Evolutionary conservation across 2,888 invertebrate genomes (phyloP).

Genomic region (Conistra vaccinii): DNA sequence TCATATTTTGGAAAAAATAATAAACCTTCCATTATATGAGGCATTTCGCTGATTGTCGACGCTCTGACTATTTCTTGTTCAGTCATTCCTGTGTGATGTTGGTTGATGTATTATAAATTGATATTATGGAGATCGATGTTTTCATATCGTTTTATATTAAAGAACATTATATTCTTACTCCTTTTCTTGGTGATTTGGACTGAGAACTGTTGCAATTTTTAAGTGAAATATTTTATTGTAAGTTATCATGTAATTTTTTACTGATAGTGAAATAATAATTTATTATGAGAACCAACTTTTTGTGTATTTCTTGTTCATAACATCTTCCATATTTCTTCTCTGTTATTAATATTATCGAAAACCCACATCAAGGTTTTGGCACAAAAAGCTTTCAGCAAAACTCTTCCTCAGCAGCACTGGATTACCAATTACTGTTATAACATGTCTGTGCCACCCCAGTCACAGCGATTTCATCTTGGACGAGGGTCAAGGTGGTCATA

Average conservation of each 20-base stretch:
- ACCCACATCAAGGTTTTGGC: background rate
- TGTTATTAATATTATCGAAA: no score
- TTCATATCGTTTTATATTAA: slow-evolving; percentile 75
- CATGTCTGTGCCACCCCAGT: no score
- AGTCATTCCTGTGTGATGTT: slow-evolving; percentile 59
- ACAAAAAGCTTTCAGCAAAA: background rate
- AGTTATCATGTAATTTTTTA: no score
- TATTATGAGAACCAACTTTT: slow-evolving; percentile 65
- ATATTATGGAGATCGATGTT: slow-evolving; percentile 67
- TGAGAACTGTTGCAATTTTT: background rate
- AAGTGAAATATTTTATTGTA: no score
- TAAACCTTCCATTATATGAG: slow-evolving; percentile 57
- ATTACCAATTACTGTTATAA: background rate
- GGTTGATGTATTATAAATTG: slow-evolving; percentile 64
- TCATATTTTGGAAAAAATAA: slow-evolving; percentile 64
- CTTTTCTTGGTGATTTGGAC: slow-evolving; percentile 74
- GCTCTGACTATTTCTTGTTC: slow-evolving; percentile 38
- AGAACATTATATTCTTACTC: slow-evolving; percentile 72
- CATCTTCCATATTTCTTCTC: no score
- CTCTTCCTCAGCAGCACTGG: no score
- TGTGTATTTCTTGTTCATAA: background rate
- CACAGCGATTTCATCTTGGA: no score
- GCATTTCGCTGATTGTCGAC: slow-evolving; percentile 37
- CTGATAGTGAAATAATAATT: no score
- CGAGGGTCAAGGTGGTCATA: background rate